Conservation (phyloP, 2,888 invertebrate species). For the Cylindroiulus punctatus region DNA sequence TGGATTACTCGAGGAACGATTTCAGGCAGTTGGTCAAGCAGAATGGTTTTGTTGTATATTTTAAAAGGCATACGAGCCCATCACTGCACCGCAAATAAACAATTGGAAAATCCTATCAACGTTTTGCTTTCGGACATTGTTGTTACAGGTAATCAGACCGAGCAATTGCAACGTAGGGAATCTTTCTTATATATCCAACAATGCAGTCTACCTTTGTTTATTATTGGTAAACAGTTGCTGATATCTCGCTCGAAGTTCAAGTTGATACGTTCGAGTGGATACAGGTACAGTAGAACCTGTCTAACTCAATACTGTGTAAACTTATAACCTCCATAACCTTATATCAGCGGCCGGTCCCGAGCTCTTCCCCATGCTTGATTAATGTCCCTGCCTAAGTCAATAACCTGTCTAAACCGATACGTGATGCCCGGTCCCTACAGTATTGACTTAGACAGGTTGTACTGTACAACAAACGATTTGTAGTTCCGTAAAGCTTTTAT, state of each 20-base stretch:
- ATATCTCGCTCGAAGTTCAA: not conserved
- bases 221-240: not conserved
- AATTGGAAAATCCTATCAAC: not conserved
- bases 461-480: no score
- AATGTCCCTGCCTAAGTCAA: no score
- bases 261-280: not conserved
- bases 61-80: not conserved
- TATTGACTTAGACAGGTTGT: no score
- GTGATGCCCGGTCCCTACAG: no score
- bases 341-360: no score
- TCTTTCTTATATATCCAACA: not conserved
- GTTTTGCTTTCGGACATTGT: not conserved
- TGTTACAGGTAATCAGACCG: not conserved
- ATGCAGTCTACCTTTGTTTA: not conserved
- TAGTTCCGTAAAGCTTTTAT: no score
- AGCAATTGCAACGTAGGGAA: not conserved
- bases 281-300: no score
- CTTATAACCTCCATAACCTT: no score
- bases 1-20: not conserved
- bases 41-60: not conserved
- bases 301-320: no score
- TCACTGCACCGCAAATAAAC: not conserved
- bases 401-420: no score
- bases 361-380: no score
- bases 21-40: not conserved